phyloP scores from a whole-genome alignment of 1,140 invertebrate species.

The Archivesica marissinica region DNA sequence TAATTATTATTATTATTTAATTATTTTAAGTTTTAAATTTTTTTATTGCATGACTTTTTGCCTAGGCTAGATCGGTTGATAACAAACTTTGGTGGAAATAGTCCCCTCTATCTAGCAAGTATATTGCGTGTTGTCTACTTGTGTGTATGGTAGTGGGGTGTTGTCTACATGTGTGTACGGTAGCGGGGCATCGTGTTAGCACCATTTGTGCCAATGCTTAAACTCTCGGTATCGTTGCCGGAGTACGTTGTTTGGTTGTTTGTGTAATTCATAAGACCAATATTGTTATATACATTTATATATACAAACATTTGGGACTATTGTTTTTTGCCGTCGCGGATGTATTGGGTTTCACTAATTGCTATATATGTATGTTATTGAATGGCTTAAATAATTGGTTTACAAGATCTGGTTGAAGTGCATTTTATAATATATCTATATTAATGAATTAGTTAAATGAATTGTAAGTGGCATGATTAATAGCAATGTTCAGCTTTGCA shows the following conservation, averaged over 20 bases:
- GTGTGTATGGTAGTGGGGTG: slow-evolving; percentile 1
- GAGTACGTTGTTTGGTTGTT: too few species aligned
- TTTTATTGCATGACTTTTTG: slow-evolving; percentile 14
- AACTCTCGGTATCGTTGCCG: too few species aligned
- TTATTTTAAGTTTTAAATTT: background rate
- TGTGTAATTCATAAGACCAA: background rate
- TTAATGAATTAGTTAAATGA: background rate
- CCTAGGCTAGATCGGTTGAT: slow-evolving; percentile 58
- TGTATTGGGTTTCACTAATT: background rate
- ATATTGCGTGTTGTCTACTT: slow-evolving; percentile 48
- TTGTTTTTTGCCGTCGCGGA: background rate
- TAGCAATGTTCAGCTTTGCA: slow-evolving; percentile 12
- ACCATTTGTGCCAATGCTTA: background rate
- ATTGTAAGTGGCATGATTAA: background rate
- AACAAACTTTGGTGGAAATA: slow-evolving; percentile 60
- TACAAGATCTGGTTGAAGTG: background rate
- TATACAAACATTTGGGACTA: too few species aligned
- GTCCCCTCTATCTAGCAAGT: slow-evolving; percentile 58
- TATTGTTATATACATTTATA: background rate
- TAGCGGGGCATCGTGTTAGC: background rate
- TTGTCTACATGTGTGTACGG: background rate
- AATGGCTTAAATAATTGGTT: background rate
- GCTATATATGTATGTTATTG: background rate
- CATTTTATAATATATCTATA: background rate
- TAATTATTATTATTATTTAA: background rate